Evolutionary conservation across 1,140 invertebrate genomes (phyloP), one percentile per base, ranked within the genome.

Genomic region (Diuraphis noxia): DNA sequence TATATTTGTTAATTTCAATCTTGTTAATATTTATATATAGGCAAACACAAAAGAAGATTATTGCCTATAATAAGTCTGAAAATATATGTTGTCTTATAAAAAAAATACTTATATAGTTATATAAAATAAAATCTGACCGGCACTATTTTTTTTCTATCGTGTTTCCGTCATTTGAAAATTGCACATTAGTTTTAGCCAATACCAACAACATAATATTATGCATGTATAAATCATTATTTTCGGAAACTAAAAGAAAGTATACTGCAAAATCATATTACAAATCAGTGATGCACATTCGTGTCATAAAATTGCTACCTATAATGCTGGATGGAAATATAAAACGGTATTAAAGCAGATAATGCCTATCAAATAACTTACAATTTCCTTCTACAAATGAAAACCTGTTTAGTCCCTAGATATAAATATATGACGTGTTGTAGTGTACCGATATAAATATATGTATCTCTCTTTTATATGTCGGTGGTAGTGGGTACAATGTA

Each of bases 241-340:
- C n/a, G 43, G n/a, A 86, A 34, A 86, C 21, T 8, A 86, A 86
- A 86, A 86, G 84, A 86, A 86, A 86, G 84, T 86, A 49, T 41
- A 84, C 4, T 4, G n/a, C 17, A 2, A 19, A 34, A 85, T 46
- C 30, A 85, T 30, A 84, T 43, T 77, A 77, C 40, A 43, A 43
- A 84, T 46, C 82, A 34, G 41, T 46, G 23, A 34, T 85, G 19
- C 82, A 30, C 81, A 43, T 85, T 43, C n/a, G 82, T 46, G 82
- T 85, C 41, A 85, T 46, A 85, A 46, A 6, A 85, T 25, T n/a
- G n/a, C 30, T 40, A 30, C 25, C 79, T 81, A 30, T 81, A 81
- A 36, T 79, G 23, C 23, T 77, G 19, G 72, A 34, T n/a, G n/a
- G n/a, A 46, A 13, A 13, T 46, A 13, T 36, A 9, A 34, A 86